Evolutionary conservation across 2,113 vertebrate species (phyloP).

Genomic region (Syngnathus scovelli): DNA sequence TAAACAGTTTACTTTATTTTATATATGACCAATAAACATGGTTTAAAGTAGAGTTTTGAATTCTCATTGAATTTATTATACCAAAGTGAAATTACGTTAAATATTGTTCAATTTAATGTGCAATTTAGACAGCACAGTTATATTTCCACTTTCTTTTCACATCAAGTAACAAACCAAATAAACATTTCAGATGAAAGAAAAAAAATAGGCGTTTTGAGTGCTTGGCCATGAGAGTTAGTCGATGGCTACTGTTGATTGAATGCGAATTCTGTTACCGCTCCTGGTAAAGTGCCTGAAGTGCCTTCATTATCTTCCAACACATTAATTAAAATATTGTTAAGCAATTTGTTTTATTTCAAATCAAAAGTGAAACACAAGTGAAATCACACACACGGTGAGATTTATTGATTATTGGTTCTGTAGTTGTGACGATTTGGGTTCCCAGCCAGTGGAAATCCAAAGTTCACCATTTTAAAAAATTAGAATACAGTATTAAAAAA

Average conservation of each 20-base stretch:
- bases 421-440: neutral
- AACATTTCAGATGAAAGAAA: neutral
- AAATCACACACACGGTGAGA: neutral
- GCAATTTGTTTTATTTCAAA: neutral
- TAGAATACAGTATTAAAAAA: neutral
- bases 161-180: neutral
- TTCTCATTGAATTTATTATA: neutral
- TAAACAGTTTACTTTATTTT: slow-evolving; percentile 97
- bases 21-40: slow-evolving; percentile 98
- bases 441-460: neutral
- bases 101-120: neutral
- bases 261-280: no score
- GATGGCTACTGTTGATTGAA: no score
- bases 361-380: neutral
- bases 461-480: neutral
- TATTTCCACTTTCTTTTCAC: neutral
- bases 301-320: neutral
- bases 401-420: neutral
- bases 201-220: no score
- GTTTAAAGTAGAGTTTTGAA: slow-evolving; percentile 75
- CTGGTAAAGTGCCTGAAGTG: neutral
- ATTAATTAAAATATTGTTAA: neutral
- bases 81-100: neutral
- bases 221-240: no score
- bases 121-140: neutral